Evolutionary conservation across 1,140 invertebrate species (phyloP), one percentile per base, ranked within the genome.

Genomic region (Trigoniulus corallinus): DNA sequence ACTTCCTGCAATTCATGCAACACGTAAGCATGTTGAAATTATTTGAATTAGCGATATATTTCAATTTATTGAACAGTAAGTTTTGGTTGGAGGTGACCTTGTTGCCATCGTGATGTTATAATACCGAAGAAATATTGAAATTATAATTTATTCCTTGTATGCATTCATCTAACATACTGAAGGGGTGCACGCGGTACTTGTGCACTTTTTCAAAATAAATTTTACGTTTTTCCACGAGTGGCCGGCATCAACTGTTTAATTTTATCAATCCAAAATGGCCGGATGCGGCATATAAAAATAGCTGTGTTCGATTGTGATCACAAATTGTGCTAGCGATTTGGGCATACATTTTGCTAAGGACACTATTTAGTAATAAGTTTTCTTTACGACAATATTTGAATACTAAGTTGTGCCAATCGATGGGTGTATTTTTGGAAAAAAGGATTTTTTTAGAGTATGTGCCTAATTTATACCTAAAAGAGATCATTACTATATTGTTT

Each of bases 21-120:
- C 72, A 59, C 73, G 77, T 80, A 65, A 76, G 77, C 76, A 67
- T 18, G 12, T n/a, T 13, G 3, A 4, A 12, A 13, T 12, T 34
- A 22, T n/a, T n/a, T 25, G 15, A 23, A 49, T 52, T 50, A 22
- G 4, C 21, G 18, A 10, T 44, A 44, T 7, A 21, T 47, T 23
- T 47, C 12, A 47, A 25, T 7, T 21, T 10, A 47, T 10, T 47
- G 13, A 47, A 22, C 25, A 15, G 7, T 47, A 23, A 47, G 22
- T 12, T 3, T 23, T 3, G 23, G 10, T 24, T 47, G 45, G 13
- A 10, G 10, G 23, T 13, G 21, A 7, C 12, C 25, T 47, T 10
- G 7, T 47, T 3, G 7, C 7, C 20, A 12, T n/a, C n/a, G n/a
- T n/a, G n/a, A n/a, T 34, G 7, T 7, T 34, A 34, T 15, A 34